These are phyloP conservation scores for Pandemis cinnamomeana DNA, from an alignment of 2,888 invertebrate genomes.

Conservation along the genomic window DNA sequence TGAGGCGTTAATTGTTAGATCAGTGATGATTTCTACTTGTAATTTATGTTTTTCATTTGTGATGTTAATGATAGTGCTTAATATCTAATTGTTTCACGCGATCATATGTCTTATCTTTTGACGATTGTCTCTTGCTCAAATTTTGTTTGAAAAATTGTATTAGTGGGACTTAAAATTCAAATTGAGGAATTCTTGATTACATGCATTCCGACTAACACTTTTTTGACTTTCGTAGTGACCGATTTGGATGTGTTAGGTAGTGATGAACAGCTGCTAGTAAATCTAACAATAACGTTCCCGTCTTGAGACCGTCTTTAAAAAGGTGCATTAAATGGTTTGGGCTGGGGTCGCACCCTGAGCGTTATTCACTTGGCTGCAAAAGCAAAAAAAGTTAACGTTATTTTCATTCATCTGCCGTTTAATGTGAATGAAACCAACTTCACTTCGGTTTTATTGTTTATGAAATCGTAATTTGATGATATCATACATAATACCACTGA, in stretches of 20 bases:
- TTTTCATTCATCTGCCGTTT: neutral
- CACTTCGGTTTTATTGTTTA: neutral
- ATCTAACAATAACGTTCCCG: conserved; percentile 51
- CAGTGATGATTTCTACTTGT: conserved; percentile 35
- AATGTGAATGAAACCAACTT: neutral
- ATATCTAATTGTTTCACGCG: conserved; percentile 51
- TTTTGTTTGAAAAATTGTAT: too few species aligned
- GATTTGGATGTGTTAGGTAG: conserved; percentile 54
- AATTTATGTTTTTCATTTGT: conserved; percentile 28
- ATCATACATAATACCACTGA: conserved; percentile 1
- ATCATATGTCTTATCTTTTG: conserved; percentile 48
- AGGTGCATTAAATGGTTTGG: conserved; percentile 51
- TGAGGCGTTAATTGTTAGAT: conserved; percentile 34
- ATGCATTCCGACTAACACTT: neutral
- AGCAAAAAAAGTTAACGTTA: neutral
- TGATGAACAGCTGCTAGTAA: conserved; percentile 68
- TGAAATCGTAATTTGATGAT: neutral
- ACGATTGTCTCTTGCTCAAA: too few species aligned
- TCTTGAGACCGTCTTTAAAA: conserved; percentile 54
- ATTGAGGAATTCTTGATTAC: too few species aligned
- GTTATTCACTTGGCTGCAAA: neutral
- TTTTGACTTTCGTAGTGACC: conserved; percentile 55
- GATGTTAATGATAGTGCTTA: conserved; percentile 12
- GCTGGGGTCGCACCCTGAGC: conserved; percentile 53
- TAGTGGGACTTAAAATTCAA: too few species aligned